These are phyloP conservation scores for Blastomussa wellsi DNA, from an alignment of 92 coral and sea anemone genomes.

Conservation along the genomic window DNA sequence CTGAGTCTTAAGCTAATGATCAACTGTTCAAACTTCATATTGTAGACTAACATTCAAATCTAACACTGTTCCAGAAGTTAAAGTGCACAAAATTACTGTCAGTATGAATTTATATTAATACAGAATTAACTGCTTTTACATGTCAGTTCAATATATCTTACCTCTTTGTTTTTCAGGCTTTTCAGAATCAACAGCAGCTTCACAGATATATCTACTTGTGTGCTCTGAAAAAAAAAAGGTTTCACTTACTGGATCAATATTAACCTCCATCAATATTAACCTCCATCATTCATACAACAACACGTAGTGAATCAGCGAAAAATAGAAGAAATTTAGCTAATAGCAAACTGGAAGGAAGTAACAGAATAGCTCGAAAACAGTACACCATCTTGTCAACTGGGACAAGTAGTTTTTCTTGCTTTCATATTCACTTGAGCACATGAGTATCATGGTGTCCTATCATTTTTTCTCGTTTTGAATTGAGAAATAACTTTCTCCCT, in stretches of 20 bases:
- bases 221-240: conserved; percentile 8
- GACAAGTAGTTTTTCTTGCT: too few species aligned
- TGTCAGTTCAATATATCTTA: neutral
- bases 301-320: neutral
- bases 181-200: conserved; percentile 31
- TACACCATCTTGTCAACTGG: too few species aligned
- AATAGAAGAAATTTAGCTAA: too few species aligned
- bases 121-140: neutral
- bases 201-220: conserved; percentile 37
- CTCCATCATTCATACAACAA: neutral
- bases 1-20: too few species aligned
- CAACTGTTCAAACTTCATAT: too few species aligned
- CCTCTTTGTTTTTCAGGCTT: conserved; percentile 27
- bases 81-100: neutral
- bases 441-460: too few species aligned
- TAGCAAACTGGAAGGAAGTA: too few species aligned
- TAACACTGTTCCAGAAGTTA: neutral
- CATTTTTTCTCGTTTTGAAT: too few species aligned
- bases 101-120: neutral
- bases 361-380: too few species aligned
- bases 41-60: too few species aligned
- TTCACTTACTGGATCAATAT: neutral
- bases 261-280: neutral
- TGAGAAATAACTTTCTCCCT: too few species aligned
- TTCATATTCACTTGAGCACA: too few species aligned